Evolutionary conservation across 2,888 invertebrate species (phyloP).

Genomic region (Tolmerus cingulatus): DNA sequence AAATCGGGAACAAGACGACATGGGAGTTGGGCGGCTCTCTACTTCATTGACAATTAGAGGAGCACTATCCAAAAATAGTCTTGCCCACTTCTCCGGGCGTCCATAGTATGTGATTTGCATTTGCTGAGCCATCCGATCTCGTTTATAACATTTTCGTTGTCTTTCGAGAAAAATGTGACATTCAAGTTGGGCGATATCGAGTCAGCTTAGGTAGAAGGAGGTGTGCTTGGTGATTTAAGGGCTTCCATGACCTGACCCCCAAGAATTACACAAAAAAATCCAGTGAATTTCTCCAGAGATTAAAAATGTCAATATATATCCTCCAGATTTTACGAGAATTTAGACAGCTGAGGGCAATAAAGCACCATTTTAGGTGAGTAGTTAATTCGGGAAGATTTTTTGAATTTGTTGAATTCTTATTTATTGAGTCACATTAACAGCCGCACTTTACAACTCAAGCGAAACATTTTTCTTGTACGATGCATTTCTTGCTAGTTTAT

Average conservation of each 20-base stretch:
- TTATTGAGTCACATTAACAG: not conserved
- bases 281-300: slow-evolving; percentile 33
- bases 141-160: not conserved
- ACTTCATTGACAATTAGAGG: slow-evolving; percentile 35
- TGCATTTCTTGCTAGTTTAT: not conserved
- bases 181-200: not conserved
- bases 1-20: slow-evolving; percentile 24
- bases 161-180: not conserved
- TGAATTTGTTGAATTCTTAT: slow-evolving; percentile 15
- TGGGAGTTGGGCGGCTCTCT: slow-evolving; percentile 2
- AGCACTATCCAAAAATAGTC: slow-evolving; percentile 23
- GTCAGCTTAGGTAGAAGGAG: not conserved
- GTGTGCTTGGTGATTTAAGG: slow-evolving; percentile 20
- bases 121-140: not conserved
- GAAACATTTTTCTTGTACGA: not conserved
- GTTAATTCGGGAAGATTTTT: slow-evolving; percentile 25
- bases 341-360: slow-evolving; percentile 40
- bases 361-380: slow-evolving; percentile 3
- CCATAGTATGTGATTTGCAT: slow-evolving; percentile 17
- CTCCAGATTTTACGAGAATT: slow-evolving; percentile 31
- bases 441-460: not conserved
- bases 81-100: not conserved
- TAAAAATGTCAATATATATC: slow-evolving; percentile 30
- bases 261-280: slow-evolving; percentile 34
- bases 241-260: slow-evolving; percentile 35